Conservation (phyloP, 1,140 invertebrate species). For the Drosophila sucinea region DNA sequence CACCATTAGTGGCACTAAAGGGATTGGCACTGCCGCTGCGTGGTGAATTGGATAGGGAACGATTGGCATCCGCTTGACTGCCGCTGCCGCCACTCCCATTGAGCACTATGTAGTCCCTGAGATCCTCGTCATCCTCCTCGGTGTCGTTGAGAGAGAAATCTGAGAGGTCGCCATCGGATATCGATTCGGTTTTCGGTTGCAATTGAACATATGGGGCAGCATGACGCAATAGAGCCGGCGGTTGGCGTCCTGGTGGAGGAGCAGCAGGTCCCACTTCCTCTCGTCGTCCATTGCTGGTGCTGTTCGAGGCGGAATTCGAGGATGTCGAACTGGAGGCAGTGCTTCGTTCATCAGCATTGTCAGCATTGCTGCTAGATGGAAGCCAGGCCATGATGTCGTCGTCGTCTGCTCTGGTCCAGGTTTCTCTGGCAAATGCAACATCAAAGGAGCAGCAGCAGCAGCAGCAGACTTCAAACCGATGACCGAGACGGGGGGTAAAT, state of each 20-base stretch:
- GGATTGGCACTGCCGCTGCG: conserved; percentile 46
- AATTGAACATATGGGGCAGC: conserved; percentile 59
- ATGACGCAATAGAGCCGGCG: conserved; percentile 62
- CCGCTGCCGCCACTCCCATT: conserved; percentile 44
- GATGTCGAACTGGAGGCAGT: conserved; percentile 51
- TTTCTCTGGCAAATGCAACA: too few relatives aligned
- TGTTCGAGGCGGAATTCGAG: conserved; percentile 23
- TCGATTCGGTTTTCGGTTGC: conserved; percentile 72
- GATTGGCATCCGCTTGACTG: conserved; percentile 62
- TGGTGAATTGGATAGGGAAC: conserved; percentile 69
- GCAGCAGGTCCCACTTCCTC: conserved; percentile 31
- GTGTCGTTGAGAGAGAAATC: conserved; percentile 82
- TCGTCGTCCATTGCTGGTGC: conserved; percentile 6
- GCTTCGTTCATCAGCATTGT: conserved; percentile 67
- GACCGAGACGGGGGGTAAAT: too few relatives aligned
- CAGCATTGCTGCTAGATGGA: conserved; percentile 58
- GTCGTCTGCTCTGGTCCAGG: too few relatives aligned
- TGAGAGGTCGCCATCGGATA: conserved; percentile 77
- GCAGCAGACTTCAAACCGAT: too few relatives aligned
- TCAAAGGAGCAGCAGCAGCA: too few relatives aligned
- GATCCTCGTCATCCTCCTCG: conserved; percentile 80
- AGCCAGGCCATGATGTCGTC: conserved; percentile 59
- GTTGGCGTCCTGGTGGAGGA: conserved; percentile 29
- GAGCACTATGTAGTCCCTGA: conserved; percentile 68
- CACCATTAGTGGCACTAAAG: conserved; percentile 38